phyloP scores from a whole-genome alignment of 2,113 vertebrate genomes.

The Syngnathus scovelli region DNA sequence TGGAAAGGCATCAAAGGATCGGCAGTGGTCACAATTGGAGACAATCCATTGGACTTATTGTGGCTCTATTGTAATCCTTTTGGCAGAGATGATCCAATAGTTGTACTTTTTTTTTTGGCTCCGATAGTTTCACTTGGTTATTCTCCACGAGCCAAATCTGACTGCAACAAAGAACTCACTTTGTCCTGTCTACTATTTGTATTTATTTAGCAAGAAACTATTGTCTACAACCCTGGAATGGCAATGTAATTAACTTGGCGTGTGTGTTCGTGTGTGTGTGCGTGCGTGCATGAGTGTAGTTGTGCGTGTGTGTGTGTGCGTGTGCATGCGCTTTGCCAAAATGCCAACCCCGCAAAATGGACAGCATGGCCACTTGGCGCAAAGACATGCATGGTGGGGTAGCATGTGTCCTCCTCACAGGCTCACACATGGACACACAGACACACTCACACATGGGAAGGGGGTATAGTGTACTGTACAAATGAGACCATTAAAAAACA shows the following conservation, averaged over 20 bases:
- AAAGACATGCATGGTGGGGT: constrained; percentile 38
- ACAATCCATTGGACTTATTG: not conserved
- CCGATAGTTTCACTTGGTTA: constrained; percentile 10
- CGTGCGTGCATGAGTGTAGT: no score
- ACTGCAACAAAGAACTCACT: constrained; percentile 4
- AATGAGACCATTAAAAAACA: constrained; percentile 6
- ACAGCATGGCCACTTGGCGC: constrained; percentile 62
- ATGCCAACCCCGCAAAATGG: constrained; percentile 43
- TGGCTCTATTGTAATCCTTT: not conserved
- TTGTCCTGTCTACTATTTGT: constrained; percentile 11
- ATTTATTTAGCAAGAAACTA: not conserved
- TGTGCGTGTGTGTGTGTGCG: constrained; percentile 5
- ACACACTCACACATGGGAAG: constrained; percentile 13
- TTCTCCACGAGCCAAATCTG: constrained; percentile 5
- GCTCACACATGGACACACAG: constrained; percentile 7
- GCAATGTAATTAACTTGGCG: constrained; percentile 5
- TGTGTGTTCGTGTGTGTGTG: constrained; percentile 10
- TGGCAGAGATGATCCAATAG: not conserved
- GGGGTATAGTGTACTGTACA: not conserved
- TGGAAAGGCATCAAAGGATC: not conserved
- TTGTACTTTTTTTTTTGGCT: constrained; percentile 5
- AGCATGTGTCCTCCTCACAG: constrained; percentile 53
- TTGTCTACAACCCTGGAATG: constrained; percentile 7
- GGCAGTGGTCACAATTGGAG: not conserved
- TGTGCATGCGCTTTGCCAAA: constrained; percentile 24